phyloP scores from a whole-genome alignment of 53 echinoderm and acorn worm species.

The Hippasteria phrygiana region DNA sequence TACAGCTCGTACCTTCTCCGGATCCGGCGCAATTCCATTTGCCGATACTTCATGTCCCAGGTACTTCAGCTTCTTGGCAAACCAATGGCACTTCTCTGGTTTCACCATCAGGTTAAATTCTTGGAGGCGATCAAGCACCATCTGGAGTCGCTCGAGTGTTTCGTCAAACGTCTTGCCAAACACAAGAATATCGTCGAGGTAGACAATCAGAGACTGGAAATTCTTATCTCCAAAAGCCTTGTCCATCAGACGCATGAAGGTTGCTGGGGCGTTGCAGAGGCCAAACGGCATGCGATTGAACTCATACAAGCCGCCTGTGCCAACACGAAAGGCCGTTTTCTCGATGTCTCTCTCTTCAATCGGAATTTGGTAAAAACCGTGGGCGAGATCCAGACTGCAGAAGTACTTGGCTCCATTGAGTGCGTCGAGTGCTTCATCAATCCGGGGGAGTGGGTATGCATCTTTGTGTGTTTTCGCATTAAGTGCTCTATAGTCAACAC shows the following conservation, averaged over 20 bases:
- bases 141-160: constrained; percentile 57
- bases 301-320: constrained; percentile 85
- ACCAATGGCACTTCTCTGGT: constrained; percentile 72
- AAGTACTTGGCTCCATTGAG: constrained; percentile 56
- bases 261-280: constrained; percentile 66
- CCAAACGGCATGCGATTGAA: constrained; percentile 74
- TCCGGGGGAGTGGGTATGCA: no score
- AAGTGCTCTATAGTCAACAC: no score
- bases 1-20: no score
- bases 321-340: constrained; percentile 77
- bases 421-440: no score
- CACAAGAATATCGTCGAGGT: no score
- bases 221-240: constrained; percentile 74
- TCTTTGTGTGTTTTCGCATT: no score
- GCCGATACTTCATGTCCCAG: neutral
- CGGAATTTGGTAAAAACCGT: constrained; percentile 51
- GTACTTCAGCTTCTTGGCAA: constrained; percentile 16
- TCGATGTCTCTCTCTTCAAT: constrained; percentile 39
- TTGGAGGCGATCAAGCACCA: constrained; percentile 63
- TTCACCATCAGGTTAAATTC: constrained; percentile 71
- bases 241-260: constrained; percentile 84
- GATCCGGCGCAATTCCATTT: no score
- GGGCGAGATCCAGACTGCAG: constrained; percentile 57
- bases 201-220: no score
- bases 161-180: constrained; percentile 73